Conservation (phyloP, 2,113 vertebrate species). For the Eretmochelys imbricata region DNA sequence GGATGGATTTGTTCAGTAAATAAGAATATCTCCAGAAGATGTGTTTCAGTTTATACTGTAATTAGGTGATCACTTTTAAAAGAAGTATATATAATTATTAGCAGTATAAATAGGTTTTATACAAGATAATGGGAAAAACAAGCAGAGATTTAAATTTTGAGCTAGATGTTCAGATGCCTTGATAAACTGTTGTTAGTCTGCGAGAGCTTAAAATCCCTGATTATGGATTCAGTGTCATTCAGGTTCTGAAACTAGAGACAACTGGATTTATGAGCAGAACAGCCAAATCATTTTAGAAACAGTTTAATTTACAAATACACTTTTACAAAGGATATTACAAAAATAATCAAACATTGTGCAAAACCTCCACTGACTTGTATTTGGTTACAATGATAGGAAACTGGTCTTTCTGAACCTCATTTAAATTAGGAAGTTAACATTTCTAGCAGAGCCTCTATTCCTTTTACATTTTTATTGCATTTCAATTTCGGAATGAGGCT, state of each 20-base stretch:
- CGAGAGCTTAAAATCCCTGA: neutral
- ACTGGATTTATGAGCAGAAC: neutral
- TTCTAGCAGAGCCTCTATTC: slow-evolving; percentile 87
- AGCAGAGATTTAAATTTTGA: neutral
- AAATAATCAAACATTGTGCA: neutral
- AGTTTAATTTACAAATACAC: slow-evolving; percentile 50
- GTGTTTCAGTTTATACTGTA: neutral
- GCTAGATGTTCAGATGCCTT: neutral
- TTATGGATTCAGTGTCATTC: neutral
- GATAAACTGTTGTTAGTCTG: neutral
- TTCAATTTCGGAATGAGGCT: slow-evolving; percentile 81
- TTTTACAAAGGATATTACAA: neutral
- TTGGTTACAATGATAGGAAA: neutral
- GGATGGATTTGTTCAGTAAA: neutral
- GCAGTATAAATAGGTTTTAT: neutral
- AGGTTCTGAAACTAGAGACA: neutral
- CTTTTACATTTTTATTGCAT: slow-evolving; percentile 81
- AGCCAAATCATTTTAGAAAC: neutral
- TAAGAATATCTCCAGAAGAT: neutral
- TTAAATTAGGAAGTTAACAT: slow-evolving; percentile 81
- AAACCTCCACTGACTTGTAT: neutral
- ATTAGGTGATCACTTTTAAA: neutral
- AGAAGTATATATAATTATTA: neutral
- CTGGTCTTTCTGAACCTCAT: neutral
- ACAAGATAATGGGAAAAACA: neutral